Base-by-base conservation (phyloP, 2,888 invertebrate species). In the Acanthococcus lagerstroemiae region DNA sequence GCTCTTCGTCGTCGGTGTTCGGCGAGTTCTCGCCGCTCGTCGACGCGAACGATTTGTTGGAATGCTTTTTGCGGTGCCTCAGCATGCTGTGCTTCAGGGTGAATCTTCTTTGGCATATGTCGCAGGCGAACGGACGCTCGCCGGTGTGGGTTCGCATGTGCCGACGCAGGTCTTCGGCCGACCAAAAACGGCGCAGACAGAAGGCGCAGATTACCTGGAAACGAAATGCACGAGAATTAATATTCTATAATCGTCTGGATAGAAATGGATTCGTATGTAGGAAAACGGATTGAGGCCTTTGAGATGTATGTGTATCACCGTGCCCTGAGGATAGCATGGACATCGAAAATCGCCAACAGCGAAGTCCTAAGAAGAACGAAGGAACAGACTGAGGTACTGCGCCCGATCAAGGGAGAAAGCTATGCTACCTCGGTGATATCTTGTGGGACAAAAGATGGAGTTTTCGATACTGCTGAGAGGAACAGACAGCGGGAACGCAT, bases 101-200 rank as follows among this genome's bases (percentile, higher is more conserved):
- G 78, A 95, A 95, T 69, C 89, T 83, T 5, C 93, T 82, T 44
- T 87, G 79, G 76, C 95, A 95, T 50, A 92, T 85, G 76, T 92
- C 90, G 75, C 94, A 95, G 67, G 89, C 88, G 76, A 93, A 95
- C 0, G 94, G 94, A 1, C 93, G 79, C 74, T 94, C 94, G 0
- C 93, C 93, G 0, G 90, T 90, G 75, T 95, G 95, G 0, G 93
- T 94, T 21, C 93, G 80, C 91, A 95, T 94, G 77, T 95, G 95
- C 0, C 94, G 84, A 0, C 94, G 82, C 4, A 95, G 79, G 76
- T 95, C 95, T 75, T 95, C 94, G 0, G 93, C 90, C 0, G 94
- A 94, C 93, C 93, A 94, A 78, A 95, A 95, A 55, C 93, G 85
- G 68, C 94, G 87, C 75, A 93, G 82, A 76, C 95, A 95, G 74